phyloP scores from a whole-genome alignment of 2,113 vertebrate species.

The Sinosuthora webbiana region DNA sequence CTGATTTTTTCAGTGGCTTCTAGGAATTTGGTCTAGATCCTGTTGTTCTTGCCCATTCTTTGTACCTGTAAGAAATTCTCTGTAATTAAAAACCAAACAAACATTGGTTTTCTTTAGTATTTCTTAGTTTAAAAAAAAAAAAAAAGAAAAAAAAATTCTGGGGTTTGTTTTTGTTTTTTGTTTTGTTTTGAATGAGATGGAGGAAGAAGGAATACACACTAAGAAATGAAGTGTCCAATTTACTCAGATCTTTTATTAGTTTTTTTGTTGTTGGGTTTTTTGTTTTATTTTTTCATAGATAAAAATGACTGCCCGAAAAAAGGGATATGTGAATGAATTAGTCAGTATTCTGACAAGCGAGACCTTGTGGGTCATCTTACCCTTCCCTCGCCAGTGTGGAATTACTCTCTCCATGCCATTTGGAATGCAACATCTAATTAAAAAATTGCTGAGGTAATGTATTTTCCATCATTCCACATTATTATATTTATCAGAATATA shows the following conservation, averaged over 20 bases:
- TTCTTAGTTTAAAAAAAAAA: background rate
- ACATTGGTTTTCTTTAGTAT: background rate
- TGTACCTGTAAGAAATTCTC: background rate
- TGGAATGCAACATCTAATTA: background rate
- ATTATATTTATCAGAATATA: background rate
- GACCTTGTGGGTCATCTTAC: background rate
- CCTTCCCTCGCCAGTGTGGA: background rate
- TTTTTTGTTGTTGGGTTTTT: background rate
- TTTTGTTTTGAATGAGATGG: background rate
- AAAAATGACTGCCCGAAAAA: background rate
- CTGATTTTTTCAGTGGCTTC: background rate
- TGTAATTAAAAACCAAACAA: background rate
- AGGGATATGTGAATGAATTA: background rate
- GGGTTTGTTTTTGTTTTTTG: background rate
- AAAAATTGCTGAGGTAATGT: background rate
- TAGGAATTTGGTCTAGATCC: background rate
- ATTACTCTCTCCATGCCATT: background rate
- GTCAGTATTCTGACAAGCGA: background rate
- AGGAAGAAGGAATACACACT: background rate
- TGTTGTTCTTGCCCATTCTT: background rate
- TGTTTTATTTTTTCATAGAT: background rate
- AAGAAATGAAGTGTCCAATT: background rate
- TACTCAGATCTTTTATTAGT: fast-evolving
- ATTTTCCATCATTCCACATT: background rate
- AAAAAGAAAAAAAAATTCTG: background rate